These are phyloP conservation scores for Stictocephala bisonia DNA, from an alignment of 2,888 invertebrate genomes.

Conservation along the genomic window DNA sequence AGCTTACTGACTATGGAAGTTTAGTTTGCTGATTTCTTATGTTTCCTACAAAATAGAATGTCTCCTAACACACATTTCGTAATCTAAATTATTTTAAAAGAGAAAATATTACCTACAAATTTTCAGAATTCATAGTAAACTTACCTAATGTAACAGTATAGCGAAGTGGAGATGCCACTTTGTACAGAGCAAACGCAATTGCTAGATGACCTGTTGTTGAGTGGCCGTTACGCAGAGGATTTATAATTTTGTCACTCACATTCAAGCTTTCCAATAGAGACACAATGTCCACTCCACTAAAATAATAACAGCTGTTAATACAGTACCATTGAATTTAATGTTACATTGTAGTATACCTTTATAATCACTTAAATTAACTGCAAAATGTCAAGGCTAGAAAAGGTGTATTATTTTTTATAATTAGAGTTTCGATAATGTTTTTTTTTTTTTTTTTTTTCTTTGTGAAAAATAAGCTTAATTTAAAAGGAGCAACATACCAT, in stretches of 20 bases:
- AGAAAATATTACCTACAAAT: neutral
- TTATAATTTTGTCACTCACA: slow-evolving; percentile 81
- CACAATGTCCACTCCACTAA: slow-evolving; percentile 92
- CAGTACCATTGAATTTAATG: slow-evolving; percentile 67
- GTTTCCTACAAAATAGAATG: slow-evolving; percentile 6
- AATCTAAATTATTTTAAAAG: neutral
- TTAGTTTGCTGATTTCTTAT: too few species aligned
- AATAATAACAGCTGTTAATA: slow-evolving; percentile 54
- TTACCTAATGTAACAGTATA: slow-evolving; percentile 93
- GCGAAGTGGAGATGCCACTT: slow-evolving; percentile 89
- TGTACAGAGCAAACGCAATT: slow-evolving; percentile 91
- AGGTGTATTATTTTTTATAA: neutral
- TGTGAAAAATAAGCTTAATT: too few species aligned
- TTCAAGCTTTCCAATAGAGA: slow-evolving; percentile 80
- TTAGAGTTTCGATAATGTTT: too few species aligned
- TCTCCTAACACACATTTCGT: neutral
- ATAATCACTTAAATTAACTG: neutral
- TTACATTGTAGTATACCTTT: neutral
- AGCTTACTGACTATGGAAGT: too few species aligned
- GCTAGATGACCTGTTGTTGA: slow-evolving; percentile 91
- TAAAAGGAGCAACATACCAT: too few species aligned
- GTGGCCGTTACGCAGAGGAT: slow-evolving; percentile 70
- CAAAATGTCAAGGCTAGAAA: neutral
- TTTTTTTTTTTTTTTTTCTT: too few species aligned
- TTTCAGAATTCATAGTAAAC: slow-evolving; percentile 47